Evolutionary conservation across 2,888 invertebrate genomes (phyloP), one percentile per base, ranked within the genome.

Genomic region (Rotaria socialis): DNA sequence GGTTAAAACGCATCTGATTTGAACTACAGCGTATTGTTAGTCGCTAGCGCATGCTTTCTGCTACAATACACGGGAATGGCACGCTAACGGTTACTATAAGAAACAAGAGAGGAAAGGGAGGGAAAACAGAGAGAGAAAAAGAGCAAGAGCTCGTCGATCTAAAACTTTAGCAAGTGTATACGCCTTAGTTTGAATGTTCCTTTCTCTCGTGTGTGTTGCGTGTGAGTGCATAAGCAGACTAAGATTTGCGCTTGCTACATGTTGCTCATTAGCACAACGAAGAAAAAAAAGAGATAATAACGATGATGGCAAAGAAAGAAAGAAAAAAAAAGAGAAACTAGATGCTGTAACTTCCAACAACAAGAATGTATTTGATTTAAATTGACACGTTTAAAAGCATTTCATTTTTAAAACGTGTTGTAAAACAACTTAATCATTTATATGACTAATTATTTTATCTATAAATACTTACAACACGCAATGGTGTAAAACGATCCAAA

Each of bases 201-300:
- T 67, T 41, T 67, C 67, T 27, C 3, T 67, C 41, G 67, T 67
- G 35, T 67, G 67, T 14, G 35, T 67, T 67, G 60, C 60, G 16
- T 67, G 67, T 27, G 67, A 67, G 27, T 27, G 14, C 67, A 67
- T 27, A 35, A 27, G 11, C 27, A 67, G 27, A 67, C 67, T 16
- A 35, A 67, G 67, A 67, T 67, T 67, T 67, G 16, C 67, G 67
- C 67, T 67, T 67, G 67, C 35, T 67, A 67, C 67, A 67, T 67
- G 35, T 67, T 67, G 27, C 67, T 67, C 35, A 67, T 67, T 67
- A 67, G 27, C 27, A 35, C 10, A 11, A 67, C 11, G 67, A 4
- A 35, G 7, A 35, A 67, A 35, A 67, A 41, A 67, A 67, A 5
- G 35, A 60, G 60, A 67, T 11, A 24, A 35, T 67, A 67, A 67